These are phyloP conservation scores for Aleiodes testaceus DNA, from an alignment of 2,888 invertebrate species.

Conservation along the genomic window DNA sequence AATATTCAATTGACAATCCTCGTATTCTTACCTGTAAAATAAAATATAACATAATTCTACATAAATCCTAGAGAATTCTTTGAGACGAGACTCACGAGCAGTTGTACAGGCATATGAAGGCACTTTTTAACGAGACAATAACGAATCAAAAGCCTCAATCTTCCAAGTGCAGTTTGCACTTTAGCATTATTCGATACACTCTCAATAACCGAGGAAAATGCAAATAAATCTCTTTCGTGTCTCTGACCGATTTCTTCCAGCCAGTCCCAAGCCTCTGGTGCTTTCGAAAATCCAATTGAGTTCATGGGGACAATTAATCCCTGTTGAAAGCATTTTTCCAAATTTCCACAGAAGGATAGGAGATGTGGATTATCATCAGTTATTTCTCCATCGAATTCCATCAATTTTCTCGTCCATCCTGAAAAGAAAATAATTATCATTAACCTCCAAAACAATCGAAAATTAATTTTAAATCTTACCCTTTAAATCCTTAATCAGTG, in stretches of 20 bases:
- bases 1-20: slow-evolving; percentile 63
- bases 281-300: slow-evolving; percentile 71
- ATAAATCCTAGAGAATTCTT: no score
- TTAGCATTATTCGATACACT: slow-evolving; percentile 71
- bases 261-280: slow-evolving; percentile 75
- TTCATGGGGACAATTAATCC: slow-evolving; percentile 74
- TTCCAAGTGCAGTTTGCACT: slow-evolving; percentile 72
- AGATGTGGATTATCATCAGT: slow-evolving; percentile 74
- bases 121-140: slow-evolving; percentile 75
- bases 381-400: slow-evolving; percentile 69
- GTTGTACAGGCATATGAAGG: slow-evolving; percentile 75
- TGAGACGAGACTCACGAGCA: slow-evolving; percentile 56
- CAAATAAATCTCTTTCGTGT: slow-evolving; percentile 64
- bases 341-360: slow-evolving; percentile 74
- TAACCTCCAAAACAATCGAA: not conserved
- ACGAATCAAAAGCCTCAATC: slow-evolving; percentile 74
- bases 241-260: slow-evolving; percentile 73
- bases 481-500: slow-evolving; percentile 77
- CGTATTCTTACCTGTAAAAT: slow-evolving; percentile 61
- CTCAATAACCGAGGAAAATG: slow-evolving; percentile 73
- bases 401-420: slow-evolving; percentile 72
- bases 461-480: slow-evolving; percentile 65
- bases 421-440: slow-evolving; percentile 32
- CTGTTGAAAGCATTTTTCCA: slow-evolving; percentile 77
- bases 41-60: no score